Conservation (phyloP, 2,888 invertebrate species). For the Embidobia sp. region DNA sequence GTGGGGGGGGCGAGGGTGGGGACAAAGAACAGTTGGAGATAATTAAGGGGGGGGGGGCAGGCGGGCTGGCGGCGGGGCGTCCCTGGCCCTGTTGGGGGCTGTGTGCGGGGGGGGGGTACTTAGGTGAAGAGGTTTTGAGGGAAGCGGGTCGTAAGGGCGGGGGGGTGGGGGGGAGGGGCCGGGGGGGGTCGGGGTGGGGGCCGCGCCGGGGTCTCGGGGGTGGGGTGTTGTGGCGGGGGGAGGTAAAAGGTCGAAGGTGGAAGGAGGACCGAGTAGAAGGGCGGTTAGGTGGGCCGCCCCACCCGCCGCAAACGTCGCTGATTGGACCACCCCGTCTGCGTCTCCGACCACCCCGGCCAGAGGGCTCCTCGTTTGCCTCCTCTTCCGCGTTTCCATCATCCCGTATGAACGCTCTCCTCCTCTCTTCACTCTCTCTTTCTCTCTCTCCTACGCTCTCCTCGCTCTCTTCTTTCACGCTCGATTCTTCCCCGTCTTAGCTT, state of each 20-base stretch:
- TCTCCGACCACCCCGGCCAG: conserved; percentile 66
- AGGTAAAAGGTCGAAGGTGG: conserved; percentile 71
- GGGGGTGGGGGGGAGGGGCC: no score
- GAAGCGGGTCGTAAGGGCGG: no score
- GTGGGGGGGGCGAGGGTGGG: no score
- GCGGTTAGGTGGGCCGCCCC: conserved; percentile 76
- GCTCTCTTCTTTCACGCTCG: conserved; percentile 39
- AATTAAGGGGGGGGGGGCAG: no score
- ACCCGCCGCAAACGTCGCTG: conserved; percentile 78
- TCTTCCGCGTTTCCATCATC: conserved; percentile 60
- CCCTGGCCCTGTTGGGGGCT: no score
- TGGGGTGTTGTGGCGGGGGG: no score
- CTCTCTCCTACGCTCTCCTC: conserved; percentile 44
- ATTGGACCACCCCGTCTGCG: conserved; percentile 79
- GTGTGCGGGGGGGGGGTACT: no score
- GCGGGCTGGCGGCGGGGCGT: no score
- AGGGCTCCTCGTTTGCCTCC: conserved; percentile 54
- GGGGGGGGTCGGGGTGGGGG: no score
- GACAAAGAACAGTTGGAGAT: no score
- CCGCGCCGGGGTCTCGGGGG: no score
- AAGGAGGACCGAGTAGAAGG: conserved; percentile 72
- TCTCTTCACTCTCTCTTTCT: conserved; percentile 44
- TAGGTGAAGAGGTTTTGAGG: no score
- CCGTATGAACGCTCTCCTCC: conserved; percentile 53
- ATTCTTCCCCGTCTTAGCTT: conserved; percentile 43